Base-by-base conservation (phyloP, 53 echinoderm and acorn worm genomes). In the Stichopus horrens region DNA sequence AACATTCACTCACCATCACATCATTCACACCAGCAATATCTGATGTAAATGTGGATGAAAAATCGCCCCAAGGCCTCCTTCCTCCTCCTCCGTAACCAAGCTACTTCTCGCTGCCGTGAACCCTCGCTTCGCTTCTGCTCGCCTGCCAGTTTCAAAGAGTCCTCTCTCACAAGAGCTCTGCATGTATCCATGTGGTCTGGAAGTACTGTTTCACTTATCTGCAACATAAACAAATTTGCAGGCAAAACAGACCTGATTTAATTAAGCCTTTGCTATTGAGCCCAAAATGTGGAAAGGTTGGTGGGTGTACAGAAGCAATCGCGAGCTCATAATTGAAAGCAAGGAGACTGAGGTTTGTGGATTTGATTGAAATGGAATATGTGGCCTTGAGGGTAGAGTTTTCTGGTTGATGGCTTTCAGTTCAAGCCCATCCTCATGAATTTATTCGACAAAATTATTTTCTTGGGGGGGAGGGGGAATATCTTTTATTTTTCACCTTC, bases 281-380 rank as follows among this genome's bases (percentile, higher is more conserved):
- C 67, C 59, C 85, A 67, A 20, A 52, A 67, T 52, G 85, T 85
- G 85, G 85, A 63, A 67, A 66, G 52, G 60, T 67, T 67, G 67
- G 85, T 67, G n/a, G 52, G 37, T 67, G 85, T 85, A 66, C 68
- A 22, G 52, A 85, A 85, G 14, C 85, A 85, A 85, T 65, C 66
- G 85, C 13, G 13, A 52, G 52, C 0, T 58, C 19, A 67, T 85
- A 85, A 85, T 85, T 85, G 85, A 85, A 85, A 85, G 85, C 52
- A 53, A 23, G 67, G 85, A 63, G 71, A 65, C 60, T 85, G 65
- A 14, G 6, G 65, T 85, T 37, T 22, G 51, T 63, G 52, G 5
- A 20, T 66, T 63, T 85, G 85, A 85, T 85, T 85, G 85, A 67
- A 67, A 85, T 51, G 85, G 85, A 85, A 85, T 85, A 85, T 85